Evolutionary conservation across 1,140 invertebrate species (phyloP), one percentile per base, ranked within the genome.

Genomic region (Drosophila biarmipes): DNA sequence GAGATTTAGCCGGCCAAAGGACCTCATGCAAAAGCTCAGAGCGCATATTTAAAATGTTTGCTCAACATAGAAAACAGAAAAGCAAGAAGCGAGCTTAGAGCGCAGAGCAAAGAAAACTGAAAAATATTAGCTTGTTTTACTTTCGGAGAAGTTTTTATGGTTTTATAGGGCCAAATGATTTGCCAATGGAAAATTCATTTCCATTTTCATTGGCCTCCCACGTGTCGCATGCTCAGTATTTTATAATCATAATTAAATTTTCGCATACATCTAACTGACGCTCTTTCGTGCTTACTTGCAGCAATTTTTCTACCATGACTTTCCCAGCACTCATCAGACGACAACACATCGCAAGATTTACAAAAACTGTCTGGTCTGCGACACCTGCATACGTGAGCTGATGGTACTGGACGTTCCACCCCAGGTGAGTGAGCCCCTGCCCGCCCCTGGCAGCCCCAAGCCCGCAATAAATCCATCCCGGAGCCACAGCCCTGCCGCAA

Each of bases 281-380:
- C 43, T 31, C 61, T 71, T 51, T 15, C 71, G 6, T 45, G 53
- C 43, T 72, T 17, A 21, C 46, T 82, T 90, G 2, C 72, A 92
- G 91, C 91, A 92, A 92, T 92, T 92, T 86, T 92, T 92, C 75
- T 91, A 92, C 75, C 91, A 92, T 81, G 91, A 92, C 76, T 92
- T 92, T 68, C 91, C 91, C 48, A 89, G 82, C 58, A 76, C 76
- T 73, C 90, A 92, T 81, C 75, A 89, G 71, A 90, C 86, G 48
- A 92, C 91, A 62, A 90, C 86, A 37, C 85, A 86, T 66, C 80
- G 86, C 29, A 91, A 91, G 75, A 76, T 91, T 43, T 92, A 92
- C 73, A 89, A 90, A 76, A 92, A 82, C 80, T 92, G 91, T 82
- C 73, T 92, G 84, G 91, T 92, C 46, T 92, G 91, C 76, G 91